Percentiles rank a stretch among this genome's conserved stretches.
These are phyloP conservation scores for Fulmarus glacialis DNA, from an alignment of 2,113 vertebrate genomes.

Conservation along the genomic window DNA sequence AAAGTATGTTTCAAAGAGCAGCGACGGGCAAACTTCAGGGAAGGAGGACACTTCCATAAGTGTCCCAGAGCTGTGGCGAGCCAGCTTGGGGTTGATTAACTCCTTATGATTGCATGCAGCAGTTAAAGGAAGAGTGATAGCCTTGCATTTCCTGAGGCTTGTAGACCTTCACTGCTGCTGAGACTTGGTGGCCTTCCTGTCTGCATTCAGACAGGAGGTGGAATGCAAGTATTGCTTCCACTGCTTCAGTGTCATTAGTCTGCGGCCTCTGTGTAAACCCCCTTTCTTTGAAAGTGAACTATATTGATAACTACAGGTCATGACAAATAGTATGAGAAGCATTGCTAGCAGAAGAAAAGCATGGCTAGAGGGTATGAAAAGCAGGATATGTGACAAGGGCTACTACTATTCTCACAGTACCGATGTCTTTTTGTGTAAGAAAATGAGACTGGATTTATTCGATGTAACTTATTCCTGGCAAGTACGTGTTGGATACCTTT, in stretches of 20 bases:
- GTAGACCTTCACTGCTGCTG: background rate
- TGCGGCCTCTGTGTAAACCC: rapidly evolving
- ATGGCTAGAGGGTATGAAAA: background rate
- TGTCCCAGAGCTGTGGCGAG: background rate
- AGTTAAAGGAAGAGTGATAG: no score
- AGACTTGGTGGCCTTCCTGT: background rate
- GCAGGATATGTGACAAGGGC: rapidly evolving
- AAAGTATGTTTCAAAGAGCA: background rate
- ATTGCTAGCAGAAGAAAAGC: background rate
- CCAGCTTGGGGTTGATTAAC: background rate
- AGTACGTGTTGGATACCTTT: background rate
- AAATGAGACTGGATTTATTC: background rate
- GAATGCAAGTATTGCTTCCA: background rate
- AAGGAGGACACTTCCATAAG: no score
- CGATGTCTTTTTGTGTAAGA: rapidly evolving
- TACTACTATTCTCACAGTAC: background rate
- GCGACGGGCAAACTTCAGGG: background rate
- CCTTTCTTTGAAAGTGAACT: background rate
- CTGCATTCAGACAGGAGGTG: background rate
- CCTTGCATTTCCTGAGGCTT: background rate
- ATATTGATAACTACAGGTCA: rapidly evolving
- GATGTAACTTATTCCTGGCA: background rate
- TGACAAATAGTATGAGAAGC: rapidly evolving
- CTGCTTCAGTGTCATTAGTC: background rate
- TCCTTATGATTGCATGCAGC: background rate